Evolutionary conservation across 2,888 invertebrate genomes (phyloP).

Genomic region (Tetramorium bicarinatum): DNA sequence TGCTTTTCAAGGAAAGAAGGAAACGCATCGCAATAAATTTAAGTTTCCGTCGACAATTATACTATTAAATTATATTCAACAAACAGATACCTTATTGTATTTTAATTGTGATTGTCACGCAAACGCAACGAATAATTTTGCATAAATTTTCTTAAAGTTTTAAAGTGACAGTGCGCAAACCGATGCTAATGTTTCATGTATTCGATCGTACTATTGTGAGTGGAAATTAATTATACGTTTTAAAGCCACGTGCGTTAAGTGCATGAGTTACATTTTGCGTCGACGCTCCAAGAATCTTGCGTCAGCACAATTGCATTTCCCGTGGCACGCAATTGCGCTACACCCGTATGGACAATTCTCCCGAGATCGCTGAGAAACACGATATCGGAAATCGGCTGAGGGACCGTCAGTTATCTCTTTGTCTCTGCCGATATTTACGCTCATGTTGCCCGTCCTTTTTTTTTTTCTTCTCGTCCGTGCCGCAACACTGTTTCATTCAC

Average conservation of each 20-base stretch:
- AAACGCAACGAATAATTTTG: not conserved
- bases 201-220: not conserved
- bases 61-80: not conserved
- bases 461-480: not conserved
- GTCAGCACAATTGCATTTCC: slow-evolving; percentile 9
- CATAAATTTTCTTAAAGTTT: not conserved
- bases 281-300: not conserved
- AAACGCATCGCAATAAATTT: not conserved
- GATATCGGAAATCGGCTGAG: slow-evolving; percentile 20
- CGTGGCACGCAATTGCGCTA: slow-evolving; percentile 27
- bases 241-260: slow-evolving; percentile 8
- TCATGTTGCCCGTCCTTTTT: not conserved
- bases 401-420: slow-evolving; percentile 30
- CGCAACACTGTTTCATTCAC: slow-evolving; percentile 54
- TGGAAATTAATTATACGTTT: slow-evolving; percentile 11
- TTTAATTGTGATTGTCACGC: not conserved
- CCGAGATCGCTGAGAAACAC: not conserved
- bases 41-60: not conserved
- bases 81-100: not conserved
- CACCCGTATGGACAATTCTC: not conserved
- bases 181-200: not conserved
- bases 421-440: slow-evolving; percentile 44
- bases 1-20: not conserved
- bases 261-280: not conserved
- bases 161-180: not conserved